Conservation (phyloP, 2,888 invertebrate species). For the Eulithis prunata region DNA sequence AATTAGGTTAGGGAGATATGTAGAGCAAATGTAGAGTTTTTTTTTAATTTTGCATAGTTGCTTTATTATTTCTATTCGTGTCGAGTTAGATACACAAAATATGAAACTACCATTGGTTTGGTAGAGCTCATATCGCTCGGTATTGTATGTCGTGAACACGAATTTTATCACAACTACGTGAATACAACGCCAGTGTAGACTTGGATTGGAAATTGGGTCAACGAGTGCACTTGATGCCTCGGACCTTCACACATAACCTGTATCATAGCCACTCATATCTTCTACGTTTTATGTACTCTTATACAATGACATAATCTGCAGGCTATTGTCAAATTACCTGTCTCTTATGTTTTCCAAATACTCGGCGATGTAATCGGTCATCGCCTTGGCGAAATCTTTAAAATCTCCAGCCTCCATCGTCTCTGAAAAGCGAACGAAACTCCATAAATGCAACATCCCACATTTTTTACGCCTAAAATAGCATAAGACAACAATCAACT, state of each 20-base stretch:
- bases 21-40: not conserved
- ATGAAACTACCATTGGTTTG: no score
- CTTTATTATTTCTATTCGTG: no score
- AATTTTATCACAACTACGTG: no score
- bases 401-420: conserved; percentile 92
- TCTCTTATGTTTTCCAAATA: conserved; percentile 97
- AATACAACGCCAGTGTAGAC: not conserved
- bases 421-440: conserved; percentile 56
- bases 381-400: conserved; percentile 94
- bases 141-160: no score
- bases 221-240: conserved; percentile 5
- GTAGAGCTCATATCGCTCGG: no score
- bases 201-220: conserved; percentile 20
- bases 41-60: no score
- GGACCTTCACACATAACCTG: not conserved
- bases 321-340: conserved; percentile 80
- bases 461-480: no score
- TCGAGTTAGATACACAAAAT: no score
- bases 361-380: conserved; percentile 96
- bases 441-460: not conserved
- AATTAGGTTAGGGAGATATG: not conserved
- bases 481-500: no score
- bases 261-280: no score
- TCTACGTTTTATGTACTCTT: no score
- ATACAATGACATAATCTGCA: no score